A percentile compares a stretch with the other conserved stretches of the same genome.
Conservation (phyloP, 2,113 vertebrate species). For the Puma concolor region DNA sequence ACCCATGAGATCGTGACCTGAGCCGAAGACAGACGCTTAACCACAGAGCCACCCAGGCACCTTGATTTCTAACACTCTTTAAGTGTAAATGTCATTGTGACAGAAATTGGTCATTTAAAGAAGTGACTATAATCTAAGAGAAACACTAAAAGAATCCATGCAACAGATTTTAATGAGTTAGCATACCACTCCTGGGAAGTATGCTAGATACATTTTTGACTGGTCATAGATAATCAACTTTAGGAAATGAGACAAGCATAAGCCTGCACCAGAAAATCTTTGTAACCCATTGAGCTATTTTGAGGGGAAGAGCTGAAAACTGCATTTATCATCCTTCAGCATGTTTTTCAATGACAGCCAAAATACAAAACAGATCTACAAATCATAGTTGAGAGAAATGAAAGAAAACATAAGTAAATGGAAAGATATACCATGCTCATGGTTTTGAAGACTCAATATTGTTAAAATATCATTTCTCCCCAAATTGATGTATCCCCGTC, state of each 20-base stretch:
- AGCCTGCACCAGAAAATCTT: not conserved
- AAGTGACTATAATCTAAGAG: not conserved
- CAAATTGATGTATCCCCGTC: not conserved
- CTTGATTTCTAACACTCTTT: not conserved
- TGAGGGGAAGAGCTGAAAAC: not conserved
- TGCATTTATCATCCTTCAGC: not conserved
- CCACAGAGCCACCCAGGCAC: no score
- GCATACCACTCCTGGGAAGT: not conserved
- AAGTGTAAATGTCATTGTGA: not conserved
- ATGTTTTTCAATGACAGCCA: conserved; percentile 3
- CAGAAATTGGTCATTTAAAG: conserved; percentile 20
- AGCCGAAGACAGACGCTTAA: no score
- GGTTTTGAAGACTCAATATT: conserved; percentile 15
- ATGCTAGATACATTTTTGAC: not conserved
- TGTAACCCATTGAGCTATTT: not conserved
- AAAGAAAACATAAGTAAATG: not conserved
- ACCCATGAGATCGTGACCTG: no score
- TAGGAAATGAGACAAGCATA: not conserved
- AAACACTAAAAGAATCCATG: not conserved
- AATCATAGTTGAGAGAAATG: not conserved
- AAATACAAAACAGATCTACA: not conserved
- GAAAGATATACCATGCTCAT: conserved; percentile 38
- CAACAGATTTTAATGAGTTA: not conserved
- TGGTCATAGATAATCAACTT: not conserved
- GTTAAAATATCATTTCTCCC: not conserved